phyloP scores from a whole-genome alignment of 2,888 invertebrate species.

The Drosophila niveifrons region DNA sequence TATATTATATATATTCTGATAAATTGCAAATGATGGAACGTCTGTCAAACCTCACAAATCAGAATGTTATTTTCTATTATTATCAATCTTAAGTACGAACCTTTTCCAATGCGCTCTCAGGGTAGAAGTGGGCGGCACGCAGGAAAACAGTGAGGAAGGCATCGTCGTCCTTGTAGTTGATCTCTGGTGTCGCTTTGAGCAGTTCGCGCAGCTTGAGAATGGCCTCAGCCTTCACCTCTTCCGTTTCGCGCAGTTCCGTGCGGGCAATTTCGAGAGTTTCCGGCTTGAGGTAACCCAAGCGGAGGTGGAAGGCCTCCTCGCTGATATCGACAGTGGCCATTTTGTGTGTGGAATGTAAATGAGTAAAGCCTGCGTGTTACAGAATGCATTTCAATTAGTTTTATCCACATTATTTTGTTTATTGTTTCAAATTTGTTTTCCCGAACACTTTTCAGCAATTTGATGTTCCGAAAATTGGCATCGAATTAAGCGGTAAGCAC shows the following conservation, averaged over 20 bases:
- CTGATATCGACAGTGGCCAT: conserved; percentile 82
- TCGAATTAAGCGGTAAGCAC: conserved; percentile 16
- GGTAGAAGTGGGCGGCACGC: conserved; percentile 93
- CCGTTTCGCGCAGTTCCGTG: conserved; percentile 90
- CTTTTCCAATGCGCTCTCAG: conserved; percentile 91
- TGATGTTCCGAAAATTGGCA: conserved; percentile 9
- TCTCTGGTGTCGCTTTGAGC: conserved; percentile 89
- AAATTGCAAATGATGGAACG: too few relatives aligned
- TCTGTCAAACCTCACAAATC: too few relatives aligned
- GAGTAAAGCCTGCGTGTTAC: conserved; percentile 60
- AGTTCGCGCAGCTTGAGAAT: conserved; percentile 88
- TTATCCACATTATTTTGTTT: conserved; percentile 3
- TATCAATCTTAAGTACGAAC: conserved; percentile 84
- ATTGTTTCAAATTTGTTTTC: background rate
- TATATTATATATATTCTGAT: too few relatives aligned
- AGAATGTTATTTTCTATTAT: background rate
- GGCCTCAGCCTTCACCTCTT: conserved; percentile 88
- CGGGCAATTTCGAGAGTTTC: conserved; percentile 88
- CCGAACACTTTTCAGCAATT: conserved; percentile 23
- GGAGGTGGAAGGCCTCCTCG: conserved; percentile 87
- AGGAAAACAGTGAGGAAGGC: conserved; percentile 92
- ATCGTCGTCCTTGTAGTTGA: conserved; percentile 91
- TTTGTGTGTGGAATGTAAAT: conserved; percentile 25
- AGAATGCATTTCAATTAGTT: conserved; percentile 51
- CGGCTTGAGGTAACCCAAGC: conserved; percentile 87